Evolutionary conservation across 1,140 invertebrate species (phyloP), one percentile per base, ranked within the genome.

Genomic region (Acarapis woodi): DNA sequence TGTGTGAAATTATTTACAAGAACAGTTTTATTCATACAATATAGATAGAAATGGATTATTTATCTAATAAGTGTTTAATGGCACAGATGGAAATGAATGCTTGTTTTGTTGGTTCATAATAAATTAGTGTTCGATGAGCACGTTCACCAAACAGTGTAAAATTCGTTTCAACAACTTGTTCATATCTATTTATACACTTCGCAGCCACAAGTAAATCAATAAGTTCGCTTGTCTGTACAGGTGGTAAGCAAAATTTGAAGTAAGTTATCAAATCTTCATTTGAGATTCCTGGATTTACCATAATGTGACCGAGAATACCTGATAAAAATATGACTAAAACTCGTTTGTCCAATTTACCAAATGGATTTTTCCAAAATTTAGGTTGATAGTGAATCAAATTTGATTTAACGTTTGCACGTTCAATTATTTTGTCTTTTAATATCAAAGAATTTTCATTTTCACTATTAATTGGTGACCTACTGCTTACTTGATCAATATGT

Each of bases 301-400:
- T 57, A 37, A 69, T 64, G 38, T 67, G 62, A 4, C 63, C 59
- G 20, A 73, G 52, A 31, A 76, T 47, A 9, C 64, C 58, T 20
- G 67, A 65, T 22, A 77, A 41, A 62, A 72, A 66, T 23, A 65
- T 62, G 47, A 70, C 66, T 14, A 78, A 53, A 2, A 70, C 61
- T 28, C 64, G 53, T 19, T 64, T 57, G 52, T 78, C 76, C 1
- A 78, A 47, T 1, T 61, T 58, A 1, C 73, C 73, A 51, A 77
- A 69, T 4, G 76, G 60, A 40, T 67, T 61, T 36, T 70, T 66
- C 75, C 74, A 78, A 0, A 71, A 70, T 42, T 66, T 56, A 15
- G 42, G 35, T 6, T 46, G n/a, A 28, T 44, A 48, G 31, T 36
- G 21, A 2, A 47, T 23, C 6, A 33, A 25, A 29, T 40, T 30